A percentile compares a stretch with the other conserved stretches of the same genome.
Conservation (phyloP, 1,140 invertebrate species). For the Idris sp. region DNA sequence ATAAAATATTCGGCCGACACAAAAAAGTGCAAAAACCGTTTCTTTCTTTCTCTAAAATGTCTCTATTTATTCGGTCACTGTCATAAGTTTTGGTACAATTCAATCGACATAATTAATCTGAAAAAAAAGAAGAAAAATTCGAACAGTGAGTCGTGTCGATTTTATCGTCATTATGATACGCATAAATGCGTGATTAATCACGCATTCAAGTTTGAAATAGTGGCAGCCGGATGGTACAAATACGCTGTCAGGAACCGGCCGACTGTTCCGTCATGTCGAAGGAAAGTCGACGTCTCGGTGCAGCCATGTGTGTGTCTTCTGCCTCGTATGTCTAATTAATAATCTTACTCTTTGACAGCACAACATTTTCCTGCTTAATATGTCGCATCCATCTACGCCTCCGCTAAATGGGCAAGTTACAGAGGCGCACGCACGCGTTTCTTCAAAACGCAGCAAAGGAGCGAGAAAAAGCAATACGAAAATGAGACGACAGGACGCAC, state of each 20-base stretch:
- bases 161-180: slow-evolving; percentile 39
- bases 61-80: no score
- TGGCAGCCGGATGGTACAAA: slow-evolving; percentile 41
- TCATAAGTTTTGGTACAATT: no score
- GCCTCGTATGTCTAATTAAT: slow-evolving; percentile 62
- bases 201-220: slow-evolving; percentile 38
- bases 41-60: no score
- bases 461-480: slow-evolving; percentile 13
- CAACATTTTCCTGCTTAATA: slow-evolving; percentile 51
- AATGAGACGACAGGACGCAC: no score
- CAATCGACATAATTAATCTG: slow-evolving; percentile 17
- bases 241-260: slow-evolving; percentile 46
- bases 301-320: slow-evolving; percentile 58
- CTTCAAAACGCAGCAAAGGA: slow-evolving; percentile 22
- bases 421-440: slow-evolving; percentile 25
- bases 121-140: slow-evolving; percentile 7
- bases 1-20: slow-evolving; percentile 6
- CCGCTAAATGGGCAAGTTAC: slow-evolving; percentile 32
- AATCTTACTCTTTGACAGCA: slow-evolving; percentile 59
- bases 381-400: slow-evolving; percentile 63
- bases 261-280: slow-evolving; percentile 55
- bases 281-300: slow-evolving; percentile 46
- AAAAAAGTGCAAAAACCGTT: slow-evolving; percentile 12
- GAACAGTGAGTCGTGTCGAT: slow-evolving; percentile 10
- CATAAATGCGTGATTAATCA: slow-evolving; percentile 57